phyloP scores from a whole-genome alignment of 2,113 vertebrate species.

The Ochotona curzoniae region DNA sequence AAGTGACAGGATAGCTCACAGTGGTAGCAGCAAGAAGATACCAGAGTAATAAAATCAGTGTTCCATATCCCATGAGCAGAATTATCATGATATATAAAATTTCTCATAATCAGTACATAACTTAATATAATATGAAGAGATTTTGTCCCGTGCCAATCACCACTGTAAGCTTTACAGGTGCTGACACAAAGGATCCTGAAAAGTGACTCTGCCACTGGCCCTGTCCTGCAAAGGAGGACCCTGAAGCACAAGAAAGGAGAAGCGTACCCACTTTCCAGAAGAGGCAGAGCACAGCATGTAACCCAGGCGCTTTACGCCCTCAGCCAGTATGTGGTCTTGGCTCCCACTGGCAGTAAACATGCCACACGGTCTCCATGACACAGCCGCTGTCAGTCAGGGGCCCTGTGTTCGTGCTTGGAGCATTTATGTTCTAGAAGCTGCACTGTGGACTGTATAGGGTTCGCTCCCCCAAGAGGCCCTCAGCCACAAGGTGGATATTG shows the following conservation, averaged over 20 bases:
- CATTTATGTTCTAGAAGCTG: rapidly evolving
- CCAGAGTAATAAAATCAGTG: background rate
- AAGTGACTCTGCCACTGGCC: too few species aligned
- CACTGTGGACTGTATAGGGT: rapidly evolving
- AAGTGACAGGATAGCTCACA: background rate
- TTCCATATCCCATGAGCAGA: background rate
- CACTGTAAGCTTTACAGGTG: background rate
- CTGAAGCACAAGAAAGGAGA: background rate
- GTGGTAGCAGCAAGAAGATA: background rate
- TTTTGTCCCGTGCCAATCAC: background rate
- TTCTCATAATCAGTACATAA: background rate
- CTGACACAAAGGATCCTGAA: background rate
- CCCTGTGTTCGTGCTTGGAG: rapidly evolving
- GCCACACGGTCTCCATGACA: rapidly evolving
- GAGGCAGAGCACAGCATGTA: background rate
- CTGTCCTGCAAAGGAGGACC: background rate
- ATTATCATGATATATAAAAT: background rate
- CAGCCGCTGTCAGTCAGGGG: too few species aligned
- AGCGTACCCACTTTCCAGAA: background rate
- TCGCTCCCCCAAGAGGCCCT: background rate
- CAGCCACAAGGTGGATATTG: background rate
- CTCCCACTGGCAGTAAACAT: rapidly evolving
- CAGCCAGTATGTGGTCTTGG: rapidly evolving
- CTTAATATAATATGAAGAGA: background rate
- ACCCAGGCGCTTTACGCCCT: background rate